These are phyloP conservation scores for Allacma fusca DNA, from an alignment of 2,888 invertebrate species.

Conservation along the genomic window DNA sequence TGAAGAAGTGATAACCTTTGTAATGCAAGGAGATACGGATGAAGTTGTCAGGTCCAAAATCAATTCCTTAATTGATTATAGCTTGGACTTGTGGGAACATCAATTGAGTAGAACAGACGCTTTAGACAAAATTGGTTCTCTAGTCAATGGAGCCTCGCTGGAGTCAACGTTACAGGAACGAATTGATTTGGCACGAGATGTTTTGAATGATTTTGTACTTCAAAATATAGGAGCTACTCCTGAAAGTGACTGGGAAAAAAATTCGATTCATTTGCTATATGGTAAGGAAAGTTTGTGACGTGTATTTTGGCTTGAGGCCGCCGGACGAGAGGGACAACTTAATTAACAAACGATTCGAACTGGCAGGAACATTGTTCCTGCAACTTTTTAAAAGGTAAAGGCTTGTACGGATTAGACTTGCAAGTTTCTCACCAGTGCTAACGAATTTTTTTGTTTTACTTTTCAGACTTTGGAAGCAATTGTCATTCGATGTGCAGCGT, in stretches of 20 bases:
- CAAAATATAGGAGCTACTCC: constrained; percentile 71
- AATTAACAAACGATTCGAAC: constrained; percentile 71
- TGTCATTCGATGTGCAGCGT: constrained; percentile 69
- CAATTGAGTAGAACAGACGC: not conserved
- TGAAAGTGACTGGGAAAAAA: constrained; percentile 71
- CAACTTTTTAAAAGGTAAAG: constrained; percentile 65
- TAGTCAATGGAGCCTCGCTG: not conserved
- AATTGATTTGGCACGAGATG: constrained; percentile 66
- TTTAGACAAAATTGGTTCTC: constrained; percentile 22
- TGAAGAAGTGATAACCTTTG: constrained; percentile 6
- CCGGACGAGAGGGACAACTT: constrained; percentile 72
- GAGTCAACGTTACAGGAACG: not conserved
- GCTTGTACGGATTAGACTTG: too few species aligned
- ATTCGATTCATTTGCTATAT: constrained; percentile 70
- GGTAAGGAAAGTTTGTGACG: constrained; percentile 70
- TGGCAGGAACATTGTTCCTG: constrained; percentile 71
- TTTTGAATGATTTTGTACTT: constrained; percentile 71
- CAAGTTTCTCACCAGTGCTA: too few species aligned
- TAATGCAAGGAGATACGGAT: constrained; percentile 29
- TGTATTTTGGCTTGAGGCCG: constrained; percentile 68
- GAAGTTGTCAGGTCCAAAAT: not conserved
- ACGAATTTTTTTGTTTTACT: not conserved
- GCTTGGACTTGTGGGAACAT: constrained; percentile 64
- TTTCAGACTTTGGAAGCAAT: constrained; percentile 66
- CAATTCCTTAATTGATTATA: not conserved